These are phyloP conservation scores for Cherax destructor DNA, from an alignment of 1,140 invertebrate genomes.

Conservation along the genomic window DNA sequence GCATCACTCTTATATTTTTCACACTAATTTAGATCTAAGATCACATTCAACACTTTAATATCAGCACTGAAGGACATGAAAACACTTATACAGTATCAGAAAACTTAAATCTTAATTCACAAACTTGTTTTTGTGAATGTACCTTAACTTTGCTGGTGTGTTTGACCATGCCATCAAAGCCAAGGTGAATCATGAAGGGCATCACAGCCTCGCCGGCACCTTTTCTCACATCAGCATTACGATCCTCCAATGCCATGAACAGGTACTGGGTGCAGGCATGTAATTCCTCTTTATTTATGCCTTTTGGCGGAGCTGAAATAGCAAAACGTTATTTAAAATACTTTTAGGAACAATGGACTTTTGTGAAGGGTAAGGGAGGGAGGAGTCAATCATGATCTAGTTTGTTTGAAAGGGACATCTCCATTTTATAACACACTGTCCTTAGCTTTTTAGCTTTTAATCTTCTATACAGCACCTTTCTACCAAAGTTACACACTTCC, in stretches of 20 bases:
- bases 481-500: too few species aligned
- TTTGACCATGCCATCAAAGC: constrained; percentile 88
- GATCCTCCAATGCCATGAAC: constrained; percentile 91
- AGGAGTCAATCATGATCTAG: too few species aligned
- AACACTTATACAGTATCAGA: neutral
- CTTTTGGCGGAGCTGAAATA: constrained; percentile 63
- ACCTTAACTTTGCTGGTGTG: constrained; percentile 90
- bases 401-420: too few species aligned
- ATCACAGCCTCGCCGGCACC: constrained; percentile 91
- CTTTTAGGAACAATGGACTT: too few species aligned
- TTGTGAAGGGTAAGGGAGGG: too few species aligned
- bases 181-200: constrained; percentile 94
- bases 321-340: neutral
- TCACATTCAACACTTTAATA: too few species aligned
- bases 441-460: too few species aligned
- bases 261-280: constrained; percentile 85
- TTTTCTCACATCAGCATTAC: constrained; percentile 92
- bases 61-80: too few species aligned
- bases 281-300: constrained; percentile 84
- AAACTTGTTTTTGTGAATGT: constrained; percentile 39
- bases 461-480: too few species aligned
- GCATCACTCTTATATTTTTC: too few species aligned
- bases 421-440: too few species aligned
- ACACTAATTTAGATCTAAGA: too few species aligned
- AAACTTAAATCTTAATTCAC: constrained; percentile 54